Base-by-base conservation (phyloP, 2,797 vertebrate genomes). In the Echiichthys vipera region DNA sequence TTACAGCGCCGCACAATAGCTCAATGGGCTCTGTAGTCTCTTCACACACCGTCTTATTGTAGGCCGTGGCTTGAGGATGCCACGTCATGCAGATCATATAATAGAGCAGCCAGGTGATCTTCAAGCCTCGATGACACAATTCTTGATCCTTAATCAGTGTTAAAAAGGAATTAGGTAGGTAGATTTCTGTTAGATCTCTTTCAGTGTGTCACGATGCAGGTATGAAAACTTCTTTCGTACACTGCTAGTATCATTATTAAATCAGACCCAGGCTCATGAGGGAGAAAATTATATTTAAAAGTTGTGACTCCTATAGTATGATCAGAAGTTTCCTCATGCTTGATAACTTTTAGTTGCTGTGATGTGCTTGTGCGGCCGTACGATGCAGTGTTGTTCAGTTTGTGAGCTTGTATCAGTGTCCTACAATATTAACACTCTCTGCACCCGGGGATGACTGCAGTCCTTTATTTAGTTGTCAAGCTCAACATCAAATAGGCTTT, bases 1-100 rank as follows among this genome's bases (percentile, higher is more conserved):
- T 93, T 93, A 86, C 89, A 70, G 50, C 30, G 4, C 30, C 2
- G 1, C 71, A 86, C 67, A 89, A 83, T 58, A 78, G 66, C 81
- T 87, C 51, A 55, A 17, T 67, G 69, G 84, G 72, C 58, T 79
- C 59, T 66, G 53, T 34, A 57, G 68, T 65, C 67, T 58, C 22
- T 67, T 89, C 72, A 54, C 80, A 69, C 71, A 84, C 74, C 15
- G 22, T 61, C 42, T 81, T 62, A 58, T 81, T 78, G 71, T 79
- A 61, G n/a, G 56, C 72, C 2, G 39, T 59, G 62, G 76, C 68
- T 81, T n/a, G 14, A 58, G 45, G 50, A 86, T 64, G 80, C 51
- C 75, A 40, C 53, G 30, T 78, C 71, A 78, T 25, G 62, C 58
- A 47, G 81, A 51, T 89, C 71, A 53, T 42, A 74, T 90, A 86